phyloP scores from a whole-genome alignment of 2,888 invertebrate species.

The Prenolepis imparis region DNA sequence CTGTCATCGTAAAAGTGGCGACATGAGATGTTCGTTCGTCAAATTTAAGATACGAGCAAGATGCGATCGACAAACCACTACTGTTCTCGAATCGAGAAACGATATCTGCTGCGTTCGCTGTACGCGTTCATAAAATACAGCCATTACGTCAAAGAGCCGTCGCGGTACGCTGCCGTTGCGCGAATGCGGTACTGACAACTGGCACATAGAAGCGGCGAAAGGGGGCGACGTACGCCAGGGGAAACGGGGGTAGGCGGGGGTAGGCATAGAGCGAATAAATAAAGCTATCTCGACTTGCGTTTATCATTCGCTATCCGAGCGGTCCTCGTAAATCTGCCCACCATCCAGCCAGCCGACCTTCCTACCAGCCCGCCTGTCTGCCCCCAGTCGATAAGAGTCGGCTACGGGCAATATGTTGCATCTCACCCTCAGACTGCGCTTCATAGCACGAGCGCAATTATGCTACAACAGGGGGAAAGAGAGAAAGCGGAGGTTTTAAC shows the following conservation, averaged over 20 bases:
- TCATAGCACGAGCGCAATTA: slow-evolving; percentile 75
- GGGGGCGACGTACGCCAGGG: slow-evolving; percentile 45
- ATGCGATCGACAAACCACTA: neutral
- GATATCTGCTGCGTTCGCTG: neutral
- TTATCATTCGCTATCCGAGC: slow-evolving; percentile 88
- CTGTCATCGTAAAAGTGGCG: neutral
- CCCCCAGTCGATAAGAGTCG: slow-evolving; percentile 82
- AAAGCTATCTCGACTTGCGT: slow-evolving; percentile 89
- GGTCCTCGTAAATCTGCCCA: slow-evolving; percentile 87
- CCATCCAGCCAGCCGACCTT: slow-evolving; percentile 79
- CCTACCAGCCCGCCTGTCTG: slow-evolving; percentile 80
- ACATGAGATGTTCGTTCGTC: neutral
- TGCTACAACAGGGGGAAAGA: slow-evolving; percentile 52
- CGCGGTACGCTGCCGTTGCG: slow-evolving; percentile 63
- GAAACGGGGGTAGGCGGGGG: slow-evolving; percentile 62
- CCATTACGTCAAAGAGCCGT: slow-evolving; percentile 67
- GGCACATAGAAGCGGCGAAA: slow-evolving; percentile 63
- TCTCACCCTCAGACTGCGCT: slow-evolving; percentile 76
- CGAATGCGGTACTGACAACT: slow-evolving; percentile 69
- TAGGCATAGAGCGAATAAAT: slow-evolving; percentile 88
- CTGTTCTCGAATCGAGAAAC: slow-evolving; percentile 4
- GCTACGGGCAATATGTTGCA: slow-evolving; percentile 82
- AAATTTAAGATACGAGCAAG: slow-evolving; percentile 7
- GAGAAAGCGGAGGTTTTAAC: slow-evolving; percentile 59
- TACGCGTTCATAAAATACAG: slow-evolving; percentile 61